Conservation (phyloP, 2,888 invertebrate species). For the Sphaerophoria taeniata region DNA sequence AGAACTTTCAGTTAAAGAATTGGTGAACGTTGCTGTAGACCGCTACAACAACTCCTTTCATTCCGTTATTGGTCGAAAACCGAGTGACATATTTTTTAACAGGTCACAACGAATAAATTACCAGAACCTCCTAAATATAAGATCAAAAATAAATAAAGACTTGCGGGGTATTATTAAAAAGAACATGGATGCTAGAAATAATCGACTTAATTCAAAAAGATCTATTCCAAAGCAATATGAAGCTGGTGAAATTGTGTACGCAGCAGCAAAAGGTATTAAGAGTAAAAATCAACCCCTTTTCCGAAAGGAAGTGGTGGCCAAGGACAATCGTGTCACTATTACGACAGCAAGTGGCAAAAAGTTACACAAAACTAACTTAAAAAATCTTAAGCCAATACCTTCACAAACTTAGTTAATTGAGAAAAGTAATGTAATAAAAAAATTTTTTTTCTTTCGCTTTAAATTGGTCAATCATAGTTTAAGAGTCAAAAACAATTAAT, state of each 20-base stretch:
- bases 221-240: neutral
- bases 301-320: constrained; percentile 32
- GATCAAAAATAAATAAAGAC: constrained; percentile 16
- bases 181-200: neutral
- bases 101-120: constrained; percentile 11
- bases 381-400: neutral
- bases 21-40: constrained; percentile 57
- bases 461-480: no score
- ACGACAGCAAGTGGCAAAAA: constrained; percentile 12
- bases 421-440: no score
- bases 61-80: constrained; percentile 63
- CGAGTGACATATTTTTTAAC: constrained; percentile 67
- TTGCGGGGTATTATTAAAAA: neutral
- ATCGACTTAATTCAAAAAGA: neutral
- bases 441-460: no score
- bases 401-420: no score
- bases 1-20: constrained; percentile 30
- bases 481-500: no score
- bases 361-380: constrained; percentile 18
- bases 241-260: neutral
- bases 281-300: constrained; percentile 22
- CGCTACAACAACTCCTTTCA: constrained; percentile 72
- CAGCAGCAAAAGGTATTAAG: constrained; percentile 16
- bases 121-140: constrained; percentile 10
- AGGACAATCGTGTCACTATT: constrained; percentile 22